These are phyloP conservation scores for Julus scandinavius DNA, from an alignment of 2,888 invertebrate species.

Conservation along the genomic window DNA sequence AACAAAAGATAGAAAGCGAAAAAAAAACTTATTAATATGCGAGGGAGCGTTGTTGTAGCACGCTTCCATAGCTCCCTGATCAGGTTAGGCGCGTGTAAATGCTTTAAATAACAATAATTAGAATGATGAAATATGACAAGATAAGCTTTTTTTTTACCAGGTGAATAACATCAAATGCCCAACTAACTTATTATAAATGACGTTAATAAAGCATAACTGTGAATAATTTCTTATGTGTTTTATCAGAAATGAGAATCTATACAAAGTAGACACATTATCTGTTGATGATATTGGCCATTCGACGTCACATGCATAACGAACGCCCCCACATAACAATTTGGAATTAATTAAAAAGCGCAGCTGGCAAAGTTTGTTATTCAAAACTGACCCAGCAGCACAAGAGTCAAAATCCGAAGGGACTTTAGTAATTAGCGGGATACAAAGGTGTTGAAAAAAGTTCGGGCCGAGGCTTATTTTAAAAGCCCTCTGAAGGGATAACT, in stretches of 20 bases:
- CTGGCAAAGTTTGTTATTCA: background rate
- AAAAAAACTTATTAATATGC: slow-evolving; percentile 28
- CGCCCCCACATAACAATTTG: background rate
- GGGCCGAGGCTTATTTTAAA: background rate
- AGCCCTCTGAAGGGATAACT: slow-evolving; percentile 5
- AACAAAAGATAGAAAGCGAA: background rate
- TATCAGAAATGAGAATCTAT: too few relatives aligned
- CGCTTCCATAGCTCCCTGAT: slow-evolving; percentile 31
- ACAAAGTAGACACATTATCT: too few relatives aligned
- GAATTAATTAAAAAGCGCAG: slow-evolving; percentile 45
- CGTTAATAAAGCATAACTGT: background rate
- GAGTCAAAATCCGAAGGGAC: slow-evolving; percentile 22
- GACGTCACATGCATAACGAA: background rate
- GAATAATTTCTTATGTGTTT: too few relatives aligned
- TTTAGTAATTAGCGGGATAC: slow-evolving; percentile 14
- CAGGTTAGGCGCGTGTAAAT: background rate
- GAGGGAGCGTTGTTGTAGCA: background rate
- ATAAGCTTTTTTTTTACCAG: background rate
- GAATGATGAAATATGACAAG: background rate
- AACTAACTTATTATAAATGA: background rate
- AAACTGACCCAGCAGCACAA: background rate
- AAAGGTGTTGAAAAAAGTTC: background rate
- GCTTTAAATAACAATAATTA: background rate
- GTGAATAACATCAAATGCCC: background rate
- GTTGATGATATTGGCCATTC: too few relatives aligned